Conservation (phyloP, 2,113 vertebrate species). For the Xerus inauris region DNA sequence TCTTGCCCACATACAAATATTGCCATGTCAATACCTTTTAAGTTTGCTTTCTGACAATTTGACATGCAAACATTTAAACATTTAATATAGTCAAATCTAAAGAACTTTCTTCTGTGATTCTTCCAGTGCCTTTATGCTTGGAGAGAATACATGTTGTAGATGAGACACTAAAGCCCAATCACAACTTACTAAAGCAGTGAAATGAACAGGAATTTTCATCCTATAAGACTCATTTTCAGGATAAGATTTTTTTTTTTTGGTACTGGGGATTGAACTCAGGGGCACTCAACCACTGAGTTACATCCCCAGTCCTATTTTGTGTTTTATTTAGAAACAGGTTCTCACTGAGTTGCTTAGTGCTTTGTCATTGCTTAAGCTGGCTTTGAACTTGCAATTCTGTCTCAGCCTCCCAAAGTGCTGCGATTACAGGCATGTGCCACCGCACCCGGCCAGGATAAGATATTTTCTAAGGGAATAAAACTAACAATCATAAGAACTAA, state of each 20-base stretch:
- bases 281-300: too few species aligned
- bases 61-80: conserved; percentile 6
- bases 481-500: not conserved
- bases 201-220: not conserved
- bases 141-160: not conserved
- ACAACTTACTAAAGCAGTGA: conserved; percentile 6
- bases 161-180: conserved; percentile 28
- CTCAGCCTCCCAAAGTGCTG: too few species aligned
- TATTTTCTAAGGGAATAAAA: not conserved
- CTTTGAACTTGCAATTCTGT: too few species aligned
- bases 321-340: too few species aligned
- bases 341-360: too few species aligned
- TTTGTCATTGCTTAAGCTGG: too few species aligned
- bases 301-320: too few species aligned
- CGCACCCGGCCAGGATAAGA: not conserved
- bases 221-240: not conserved
- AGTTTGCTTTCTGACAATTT: conserved; percentile 29
- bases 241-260: not conserved
- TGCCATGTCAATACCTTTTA: not conserved
- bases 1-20: not conserved
- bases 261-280: too few species aligned
- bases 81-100: not conserved
- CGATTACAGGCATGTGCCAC: too few species aligned
- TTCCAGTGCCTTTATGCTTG: not conserved
- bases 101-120: not conserved